phyloP scores from a whole-genome alignment of 2,888 invertebrate species.

The Germaria angustata region DNA sequence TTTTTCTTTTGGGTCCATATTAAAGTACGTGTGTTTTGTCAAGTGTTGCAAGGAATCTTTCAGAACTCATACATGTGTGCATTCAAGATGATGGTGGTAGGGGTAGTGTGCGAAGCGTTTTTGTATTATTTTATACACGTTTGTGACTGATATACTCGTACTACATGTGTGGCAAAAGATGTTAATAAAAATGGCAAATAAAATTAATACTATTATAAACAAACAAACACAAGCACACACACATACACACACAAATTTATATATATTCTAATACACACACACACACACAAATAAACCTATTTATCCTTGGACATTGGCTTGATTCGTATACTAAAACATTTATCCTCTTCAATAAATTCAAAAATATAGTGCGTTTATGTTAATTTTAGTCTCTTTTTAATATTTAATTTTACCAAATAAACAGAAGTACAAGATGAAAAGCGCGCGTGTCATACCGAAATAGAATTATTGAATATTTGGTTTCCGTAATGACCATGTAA shows the following conservation, averaged over 20 bases:
- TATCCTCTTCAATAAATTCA: slow-evolving; percentile 1
- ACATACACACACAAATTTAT: background rate
- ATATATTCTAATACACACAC: background rate
- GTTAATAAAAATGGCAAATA: slow-evolving; percentile 25
- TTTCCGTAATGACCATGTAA: slow-evolving; percentile 32
- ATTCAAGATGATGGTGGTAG: background rate
- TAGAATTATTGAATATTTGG: slow-evolving; percentile 7
- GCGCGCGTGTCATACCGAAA: background rate
- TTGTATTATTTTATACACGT: background rate
- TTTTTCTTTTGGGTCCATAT: slow-evolving; percentile 79
- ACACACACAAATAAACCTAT: background rate
- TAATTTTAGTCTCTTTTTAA: background rate
- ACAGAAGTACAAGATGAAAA: background rate
- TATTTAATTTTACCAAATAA: background rate
- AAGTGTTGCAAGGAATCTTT: slow-evolving; percentile 36
- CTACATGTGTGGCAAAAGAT: background rate
- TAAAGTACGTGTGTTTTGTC: slow-evolving; percentile 74
- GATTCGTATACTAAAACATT: background rate
- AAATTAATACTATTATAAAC: slow-evolving; percentile 30
- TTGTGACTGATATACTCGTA: background rate
- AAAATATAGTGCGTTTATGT: background rate
- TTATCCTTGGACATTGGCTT: background rate
- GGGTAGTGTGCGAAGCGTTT: too few species aligned
- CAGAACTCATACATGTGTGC: background rate
- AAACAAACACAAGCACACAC: background rate